phyloP scores from a whole-genome alignment of 2,113 vertebrate genomes.

The Anoura caudifer region DNA sequence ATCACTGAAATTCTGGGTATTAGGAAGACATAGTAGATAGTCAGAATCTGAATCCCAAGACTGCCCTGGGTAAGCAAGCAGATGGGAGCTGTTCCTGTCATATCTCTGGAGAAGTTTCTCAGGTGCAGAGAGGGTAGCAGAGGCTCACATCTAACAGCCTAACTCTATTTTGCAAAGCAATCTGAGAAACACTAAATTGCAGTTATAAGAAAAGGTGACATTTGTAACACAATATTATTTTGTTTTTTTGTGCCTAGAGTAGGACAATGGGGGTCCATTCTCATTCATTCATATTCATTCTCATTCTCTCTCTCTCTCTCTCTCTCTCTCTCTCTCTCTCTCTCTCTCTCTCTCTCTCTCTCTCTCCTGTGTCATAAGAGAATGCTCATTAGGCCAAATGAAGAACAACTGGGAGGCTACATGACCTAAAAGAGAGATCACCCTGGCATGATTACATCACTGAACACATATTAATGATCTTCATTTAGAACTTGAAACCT shows the following conservation, averaged over 20 bases:
- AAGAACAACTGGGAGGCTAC: background rate
- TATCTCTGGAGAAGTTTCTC: background rate
- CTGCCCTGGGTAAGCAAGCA: background rate
- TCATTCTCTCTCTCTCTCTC: background rate
- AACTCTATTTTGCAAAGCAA: conserved; percentile 35
- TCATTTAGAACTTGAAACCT: background rate
- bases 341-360: background rate
- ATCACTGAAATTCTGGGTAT: background rate
- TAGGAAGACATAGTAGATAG: background rate
- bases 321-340: background rate
- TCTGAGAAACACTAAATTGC: background rate
- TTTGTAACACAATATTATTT: background rate
- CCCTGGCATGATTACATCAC: background rate
- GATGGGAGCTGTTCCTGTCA: background rate
- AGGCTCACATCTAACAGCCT: background rate
- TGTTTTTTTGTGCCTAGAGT: background rate
- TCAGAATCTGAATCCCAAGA: background rate
- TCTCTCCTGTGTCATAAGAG: background rate
- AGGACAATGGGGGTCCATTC: background rate
- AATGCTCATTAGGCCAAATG: background rate
- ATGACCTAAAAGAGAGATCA: background rate
- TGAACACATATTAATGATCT: background rate
- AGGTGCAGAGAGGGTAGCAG: background rate
- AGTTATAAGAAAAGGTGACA: background rate
- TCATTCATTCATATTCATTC: background rate